phyloP scores from a whole-genome alignment of 2,113 vertebrate genomes.

The Ardeotis arabs region DNA sequence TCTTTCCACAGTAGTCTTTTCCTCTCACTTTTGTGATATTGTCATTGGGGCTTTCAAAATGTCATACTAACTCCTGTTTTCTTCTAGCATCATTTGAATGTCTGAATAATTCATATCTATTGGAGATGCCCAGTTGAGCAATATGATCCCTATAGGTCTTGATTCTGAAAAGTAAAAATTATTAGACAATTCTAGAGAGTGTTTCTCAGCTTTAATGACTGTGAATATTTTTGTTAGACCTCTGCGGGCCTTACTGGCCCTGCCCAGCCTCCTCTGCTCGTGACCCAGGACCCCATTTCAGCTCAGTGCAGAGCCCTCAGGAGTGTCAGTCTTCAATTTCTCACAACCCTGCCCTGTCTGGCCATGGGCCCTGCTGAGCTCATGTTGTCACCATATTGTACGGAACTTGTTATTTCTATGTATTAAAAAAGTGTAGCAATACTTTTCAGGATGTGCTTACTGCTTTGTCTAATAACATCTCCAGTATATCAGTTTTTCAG shows the following conservation, averaged over 20 bases:
- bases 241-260: neutral
- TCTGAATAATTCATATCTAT: neutral
- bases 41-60: neutral
- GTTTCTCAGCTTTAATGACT: neutral
- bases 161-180: neutral
- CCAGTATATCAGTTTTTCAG: neutral
- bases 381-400: neutral
- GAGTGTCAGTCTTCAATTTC: neutral
- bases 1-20: neutral
- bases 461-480: neutral
- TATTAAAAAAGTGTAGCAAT: neutral
- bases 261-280: neutral
- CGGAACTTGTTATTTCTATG: neutral
- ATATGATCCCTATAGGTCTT: neutral
- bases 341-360: neutral
- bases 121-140: neutral
- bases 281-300: neutral
- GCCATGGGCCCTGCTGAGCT: neutral
- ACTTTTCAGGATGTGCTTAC: neutral
- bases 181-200: neutral
- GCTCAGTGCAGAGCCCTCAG: neutral
- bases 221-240: neutral
- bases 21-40: neutral
- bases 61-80: neutral
- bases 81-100: neutral